phyloP scores from a whole-genome alignment of 2,888 invertebrate species.

The Coelinius sp. region DNA sequence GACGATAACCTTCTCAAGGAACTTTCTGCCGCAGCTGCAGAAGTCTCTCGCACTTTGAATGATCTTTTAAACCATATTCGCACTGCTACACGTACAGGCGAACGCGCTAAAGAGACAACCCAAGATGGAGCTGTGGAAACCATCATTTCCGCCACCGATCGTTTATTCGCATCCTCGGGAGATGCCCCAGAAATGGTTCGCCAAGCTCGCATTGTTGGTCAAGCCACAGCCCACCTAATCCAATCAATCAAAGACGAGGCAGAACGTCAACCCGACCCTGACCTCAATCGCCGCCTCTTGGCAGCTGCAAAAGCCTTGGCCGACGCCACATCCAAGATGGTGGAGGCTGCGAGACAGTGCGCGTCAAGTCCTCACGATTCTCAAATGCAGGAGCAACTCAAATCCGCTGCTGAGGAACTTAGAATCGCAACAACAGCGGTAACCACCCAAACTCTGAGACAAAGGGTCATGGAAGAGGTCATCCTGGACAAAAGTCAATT shows the following conservation, averaged over 20 bases:
- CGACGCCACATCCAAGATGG: constrained; percentile 97
- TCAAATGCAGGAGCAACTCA: constrained; percentile 85
- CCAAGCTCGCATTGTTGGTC: constrained; percentile 91
- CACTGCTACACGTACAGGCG: constrained; percentile 75
- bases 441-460: constrained; percentile 82
- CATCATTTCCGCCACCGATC: constrained; percentile 91
- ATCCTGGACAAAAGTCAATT: constrained; percentile 93
- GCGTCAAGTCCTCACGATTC: constrained; percentile 88
- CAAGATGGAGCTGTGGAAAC: constrained; percentile 88
- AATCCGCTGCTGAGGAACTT: constrained; percentile 93
- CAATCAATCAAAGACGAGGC: constrained; percentile 96
- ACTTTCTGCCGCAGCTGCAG: constrained; percentile 86
- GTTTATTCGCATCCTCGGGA: constrained; percentile 86
- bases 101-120: constrained; percentile 76
- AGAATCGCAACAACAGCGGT: constrained; percentile 91
- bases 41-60: constrained; percentile 90
- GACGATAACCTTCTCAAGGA: constrained; percentile 80
- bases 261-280: constrained; percentile 87
- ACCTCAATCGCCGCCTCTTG: constrained; percentile 89
- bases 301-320: constrained; percentile 96
- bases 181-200: constrained; percentile 95
- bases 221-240: constrained; percentile 94
- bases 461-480: constrained; percentile 77
- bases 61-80: constrained; percentile 92
- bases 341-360: constrained; percentile 95